Percentiles rank a stretch among this genome's conserved stretches.
phyloP scores from a whole-genome alignment of 2,113 vertebrate genomes.

The Ursus arctos region DNA sequence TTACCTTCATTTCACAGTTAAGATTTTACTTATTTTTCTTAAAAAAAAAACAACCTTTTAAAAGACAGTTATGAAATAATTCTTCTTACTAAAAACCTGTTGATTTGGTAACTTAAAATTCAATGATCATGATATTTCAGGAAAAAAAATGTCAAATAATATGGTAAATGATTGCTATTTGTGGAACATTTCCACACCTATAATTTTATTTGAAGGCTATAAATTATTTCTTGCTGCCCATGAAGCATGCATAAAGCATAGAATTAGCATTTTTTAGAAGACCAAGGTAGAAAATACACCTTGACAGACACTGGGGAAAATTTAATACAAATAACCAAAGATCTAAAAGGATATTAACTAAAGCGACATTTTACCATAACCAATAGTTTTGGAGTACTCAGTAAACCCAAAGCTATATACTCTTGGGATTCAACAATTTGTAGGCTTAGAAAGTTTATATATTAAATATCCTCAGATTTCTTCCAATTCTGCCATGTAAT shows the following conservation, averaged over 20 bases:
- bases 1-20: neutral
- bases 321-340: neutral
- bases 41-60: neutral
- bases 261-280: conserved; percentile 53
- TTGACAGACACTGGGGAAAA: conserved; percentile 7
- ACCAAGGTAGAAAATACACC: conserved; percentile 58
- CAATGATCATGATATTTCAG: neutral
- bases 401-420: neutral
- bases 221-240: conserved; percentile 36
- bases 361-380: conserved; percentile 24
- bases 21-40: neutral
- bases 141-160: conserved; percentile 5
- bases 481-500: neutral
- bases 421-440: neutral
- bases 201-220: conserved; percentile 70
- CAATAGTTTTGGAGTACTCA: neutral
- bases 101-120: conserved; percentile 52
- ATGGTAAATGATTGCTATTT: conserved; percentile 44
- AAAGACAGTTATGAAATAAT: neutral
- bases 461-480: neutral
- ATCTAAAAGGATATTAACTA: conserved; percentile 32
- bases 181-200: conserved; percentile 47
- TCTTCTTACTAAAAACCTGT: neutral
- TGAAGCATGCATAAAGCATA: conserved; percentile 2
- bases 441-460: neutral